Evolutionary conservation across 92 coral and sea anemone species (phyloP).

Genomic region (Actinernus sp.): DNA sequence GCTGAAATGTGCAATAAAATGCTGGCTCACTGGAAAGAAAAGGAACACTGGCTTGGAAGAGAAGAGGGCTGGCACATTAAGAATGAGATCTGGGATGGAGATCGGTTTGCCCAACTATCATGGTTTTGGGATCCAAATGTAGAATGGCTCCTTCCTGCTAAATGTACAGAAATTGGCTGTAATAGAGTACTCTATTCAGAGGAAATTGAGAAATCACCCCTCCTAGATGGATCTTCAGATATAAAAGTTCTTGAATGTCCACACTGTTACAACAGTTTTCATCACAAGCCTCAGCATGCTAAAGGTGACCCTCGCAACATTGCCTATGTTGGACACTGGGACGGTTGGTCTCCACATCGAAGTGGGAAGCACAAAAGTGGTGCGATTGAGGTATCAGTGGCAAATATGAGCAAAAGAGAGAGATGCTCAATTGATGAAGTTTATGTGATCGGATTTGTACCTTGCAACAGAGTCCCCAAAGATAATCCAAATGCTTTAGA

Average conservation of each 20-base stretch:
- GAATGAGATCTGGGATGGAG: slow-evolving; percentile 9
- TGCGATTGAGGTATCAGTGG: background rate
- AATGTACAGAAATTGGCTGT: too few species aligned
- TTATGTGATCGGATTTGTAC: background rate
- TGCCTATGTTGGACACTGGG: slow-evolving; percentile 52
- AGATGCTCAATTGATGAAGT: background rate
- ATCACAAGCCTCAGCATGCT: slow-evolving; percentile 46
- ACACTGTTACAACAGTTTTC: slow-evolving; percentile 50
- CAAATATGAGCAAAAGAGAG: background rate
- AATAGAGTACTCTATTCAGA: too few species aligned
- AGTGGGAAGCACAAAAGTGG: background rate
- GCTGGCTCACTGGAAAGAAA: slow-evolving; percentile 62
- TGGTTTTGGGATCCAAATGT: slow-evolving; percentile 8
- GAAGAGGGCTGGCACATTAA: slow-evolving; percentile 13
- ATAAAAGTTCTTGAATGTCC: background rate
- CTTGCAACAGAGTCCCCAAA: background rate
- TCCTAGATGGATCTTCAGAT: background rate
- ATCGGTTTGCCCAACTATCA: slow-evolving; percentile 7
- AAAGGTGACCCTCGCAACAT: slow-evolving; percentile 75
- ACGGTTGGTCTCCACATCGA: background rate
- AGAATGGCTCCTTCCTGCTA: too few species aligned
- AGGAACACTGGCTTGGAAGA: slow-evolving; percentile 67
- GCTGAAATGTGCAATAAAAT: slow-evolving; percentile 59
- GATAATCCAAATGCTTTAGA: background rate
- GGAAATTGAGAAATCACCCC: background rate